Evolutionary conservation across 2,113 vertebrate species (phyloP), one percentile per base, ranked within the genome.

Genomic region (pig (Sus scrofa)): DNA sequence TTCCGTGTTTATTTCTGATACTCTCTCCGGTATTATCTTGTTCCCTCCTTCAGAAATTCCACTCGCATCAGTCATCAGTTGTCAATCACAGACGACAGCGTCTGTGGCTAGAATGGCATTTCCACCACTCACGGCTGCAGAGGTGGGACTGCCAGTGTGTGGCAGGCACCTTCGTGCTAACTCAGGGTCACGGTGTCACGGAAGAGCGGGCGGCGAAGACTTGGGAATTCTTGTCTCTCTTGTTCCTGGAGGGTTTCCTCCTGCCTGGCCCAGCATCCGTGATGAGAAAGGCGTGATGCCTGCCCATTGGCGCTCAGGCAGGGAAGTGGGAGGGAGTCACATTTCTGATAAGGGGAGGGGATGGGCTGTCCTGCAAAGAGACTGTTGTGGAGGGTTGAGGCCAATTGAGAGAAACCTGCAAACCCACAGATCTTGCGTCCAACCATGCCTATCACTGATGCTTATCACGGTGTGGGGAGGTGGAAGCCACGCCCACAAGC

Each of bases 41-140:
- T 52, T 78, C 62, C 50, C 78, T 56, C 50, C 67, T 91, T 78
- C 37, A 71, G 52, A 77, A 26, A 86, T 91, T 82, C 89, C 56
- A 7, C 85, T 78, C 44, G 3, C 10, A 83, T 37, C 65, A 44
- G 10, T 68, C 19, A 62, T 32, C 71, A 20, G 30, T 50, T 90
- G 34, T n/a, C 62, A 14, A 34, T 68, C n/a, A 20, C 30, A 34
- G 8, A 83, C 15, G 39, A 50, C 71, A 63, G 50, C 18, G 27
- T 54, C 75, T 67, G 65, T 90, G 94, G 54, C 79, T 89, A 52
- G 30, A 58, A 58, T 32, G 77, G 34, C 86, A 82, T 79, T 86
- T 96, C 62, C 70, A 32, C 22, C 8, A 11, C 88, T 70, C 65
- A 73, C 15, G 62, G 44, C 86, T 77, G 74, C 88, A 91, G 62